phyloP scores from a whole-genome alignment of 2,797 vertebrate species.

The Malacoraja senta region DNA sequence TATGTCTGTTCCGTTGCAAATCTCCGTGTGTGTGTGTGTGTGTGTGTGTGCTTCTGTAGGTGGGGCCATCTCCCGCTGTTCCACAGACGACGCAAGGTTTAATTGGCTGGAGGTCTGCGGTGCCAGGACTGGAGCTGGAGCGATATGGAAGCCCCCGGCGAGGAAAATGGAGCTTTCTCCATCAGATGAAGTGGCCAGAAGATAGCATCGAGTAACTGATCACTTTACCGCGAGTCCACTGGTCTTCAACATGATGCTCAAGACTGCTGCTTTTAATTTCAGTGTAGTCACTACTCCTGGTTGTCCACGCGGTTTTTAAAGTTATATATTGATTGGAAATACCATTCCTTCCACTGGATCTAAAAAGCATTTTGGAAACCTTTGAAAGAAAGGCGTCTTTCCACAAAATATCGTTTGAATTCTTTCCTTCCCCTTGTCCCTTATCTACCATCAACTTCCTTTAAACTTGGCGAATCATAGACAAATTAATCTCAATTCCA shows the following conservation, averaged over 20 bases:
- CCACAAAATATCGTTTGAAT: background rate
- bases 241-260: background rate
- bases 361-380: background rate
- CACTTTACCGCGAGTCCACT: background rate
- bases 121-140: slow-evolving; percentile 59
- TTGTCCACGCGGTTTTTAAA: background rate
- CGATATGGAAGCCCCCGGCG: slow-evolving; percentile 49
- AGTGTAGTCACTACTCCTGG: background rate
- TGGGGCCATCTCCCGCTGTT: slow-evolving; percentile 65
- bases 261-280: background rate
- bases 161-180: slow-evolving; percentile 60
- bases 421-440: background rate
- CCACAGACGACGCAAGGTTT: slow-evolving; percentile 70
- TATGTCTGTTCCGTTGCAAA: too few relatives aligned
- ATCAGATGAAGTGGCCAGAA: slow-evolving; percentile 57
- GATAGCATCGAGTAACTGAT: slow-evolving; percentile 54
- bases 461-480: background rate
- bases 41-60: slow-evolving; percentile 48
- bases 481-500: background rate
- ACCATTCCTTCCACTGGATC: background rate
- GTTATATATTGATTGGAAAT: background rate
- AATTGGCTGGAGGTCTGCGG: slow-evolving; percentile 73
- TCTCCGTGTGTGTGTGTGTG: background rate
- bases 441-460: background rate
- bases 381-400: background rate